Evolutionary conservation across 2,797 vertebrate species (phyloP).

Genomic region (Erpetoichthys calabaricus): DNA sequence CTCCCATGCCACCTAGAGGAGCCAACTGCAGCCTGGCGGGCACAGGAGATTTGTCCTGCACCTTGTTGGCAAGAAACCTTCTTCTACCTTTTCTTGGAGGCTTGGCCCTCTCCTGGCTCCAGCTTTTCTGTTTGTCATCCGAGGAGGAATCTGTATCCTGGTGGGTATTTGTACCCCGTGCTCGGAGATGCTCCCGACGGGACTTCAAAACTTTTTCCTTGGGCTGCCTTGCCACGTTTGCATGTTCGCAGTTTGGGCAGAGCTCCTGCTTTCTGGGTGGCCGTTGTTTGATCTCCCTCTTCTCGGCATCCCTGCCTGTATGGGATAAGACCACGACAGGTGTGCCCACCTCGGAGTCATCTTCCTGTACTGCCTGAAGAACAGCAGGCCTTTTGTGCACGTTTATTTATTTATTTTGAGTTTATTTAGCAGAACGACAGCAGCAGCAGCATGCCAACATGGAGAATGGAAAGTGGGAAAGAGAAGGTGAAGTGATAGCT

Average conservation of each 20-base stretch:
- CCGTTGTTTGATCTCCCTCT: conserved; percentile 66
- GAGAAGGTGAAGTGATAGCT: conserved; percentile 27
- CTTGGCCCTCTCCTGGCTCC: conserved; percentile 62
- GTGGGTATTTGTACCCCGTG: conserved; percentile 7
- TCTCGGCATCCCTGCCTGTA: conserved; percentile 44
- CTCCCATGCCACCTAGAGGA: conserved; percentile 37
- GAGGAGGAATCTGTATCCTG: conserved; percentile 53
- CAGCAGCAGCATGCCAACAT: conserved; percentile 31
- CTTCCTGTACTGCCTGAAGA: conserved; percentile 61
- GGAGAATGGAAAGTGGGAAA: conserved; percentile 37
- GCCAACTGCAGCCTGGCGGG: conserved; percentile 43
- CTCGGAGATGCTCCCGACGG: conserved; percentile 12
- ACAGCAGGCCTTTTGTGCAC: conserved; percentile 40
- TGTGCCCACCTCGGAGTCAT: conserved; percentile 46
- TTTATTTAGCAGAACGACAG: conserved; percentile 4
- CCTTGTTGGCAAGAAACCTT: conserved; percentile 31
- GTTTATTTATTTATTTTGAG: too few relatives aligned
- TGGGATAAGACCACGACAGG: conserved; percentile 39
- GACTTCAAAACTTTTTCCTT: conserved; percentile 23
- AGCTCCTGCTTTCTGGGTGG: conserved; percentile 53
- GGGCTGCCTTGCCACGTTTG: conserved; percentile 37
- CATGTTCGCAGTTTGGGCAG: conserved; percentile 35
- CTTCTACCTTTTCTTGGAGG: conserved; percentile 42
- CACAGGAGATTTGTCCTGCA: conserved; percentile 25
- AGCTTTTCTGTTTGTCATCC: conserved; percentile 54